These are phyloP conservation scores for Rhabdomys pumilio DNA, from an alignment of 2,797 vertebrate species.

Conservation along the genomic window DNA sequence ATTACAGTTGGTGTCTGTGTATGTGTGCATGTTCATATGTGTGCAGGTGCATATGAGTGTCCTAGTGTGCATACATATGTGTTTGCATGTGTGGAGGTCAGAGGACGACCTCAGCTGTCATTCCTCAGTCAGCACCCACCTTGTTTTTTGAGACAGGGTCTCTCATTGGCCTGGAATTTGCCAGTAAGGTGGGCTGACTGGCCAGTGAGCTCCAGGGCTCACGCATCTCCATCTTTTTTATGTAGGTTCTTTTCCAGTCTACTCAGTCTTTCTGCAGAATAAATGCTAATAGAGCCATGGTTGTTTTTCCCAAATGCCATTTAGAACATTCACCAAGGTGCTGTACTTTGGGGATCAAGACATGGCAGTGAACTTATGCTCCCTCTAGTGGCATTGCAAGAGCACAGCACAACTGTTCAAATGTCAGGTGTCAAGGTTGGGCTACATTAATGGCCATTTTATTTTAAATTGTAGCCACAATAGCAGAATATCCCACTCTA, in stretches of 20 bases:
- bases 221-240: not conserved
- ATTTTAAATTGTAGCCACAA: not conserved
- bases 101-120: not conserved
- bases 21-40: not conserved
- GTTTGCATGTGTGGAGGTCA: not conserved
- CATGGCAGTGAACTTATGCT: constrained; percentile 26
- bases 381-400: constrained; percentile 68
- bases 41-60: not conserved
- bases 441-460: not conserved
- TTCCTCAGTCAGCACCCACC: not conserved
- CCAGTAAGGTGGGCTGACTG: not conserved
- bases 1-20: not conserved
- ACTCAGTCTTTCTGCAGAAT: not conserved
- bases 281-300: not conserved
- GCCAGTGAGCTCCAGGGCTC: not conserved
- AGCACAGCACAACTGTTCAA: constrained; percentile 10
- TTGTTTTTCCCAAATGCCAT: not conserved
- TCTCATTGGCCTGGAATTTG: not conserved
- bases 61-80: not conserved
- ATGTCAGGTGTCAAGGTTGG: too few species aligned
- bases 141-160: not conserved
- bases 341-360: not conserved
- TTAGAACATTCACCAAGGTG: not conserved
- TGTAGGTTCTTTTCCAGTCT: not conserved
- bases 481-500: not conserved